Percentiles rank a stretch among this genome's conserved stretches.
Conservation (phyloP, 2,113 vertebrate species). For the Callionymus lyra region DNA sequence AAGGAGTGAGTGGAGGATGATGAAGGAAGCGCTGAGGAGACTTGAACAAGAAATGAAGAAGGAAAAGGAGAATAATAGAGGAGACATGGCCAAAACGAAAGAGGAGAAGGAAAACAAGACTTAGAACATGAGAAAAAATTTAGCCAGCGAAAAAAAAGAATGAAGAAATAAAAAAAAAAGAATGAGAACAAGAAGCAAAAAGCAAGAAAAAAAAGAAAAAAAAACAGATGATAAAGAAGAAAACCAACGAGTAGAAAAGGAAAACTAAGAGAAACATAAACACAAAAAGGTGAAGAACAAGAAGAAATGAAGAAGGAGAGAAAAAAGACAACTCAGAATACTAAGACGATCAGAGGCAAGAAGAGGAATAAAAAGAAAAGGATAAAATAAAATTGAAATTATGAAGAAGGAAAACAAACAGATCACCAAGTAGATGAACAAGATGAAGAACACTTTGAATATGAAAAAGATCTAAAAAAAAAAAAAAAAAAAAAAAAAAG, state of each 20-base stretch:
- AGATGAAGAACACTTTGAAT: no score
- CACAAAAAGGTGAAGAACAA: not conserved
- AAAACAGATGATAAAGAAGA: not conserved
- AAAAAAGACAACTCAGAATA: not conserved
- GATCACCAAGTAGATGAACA: no score
- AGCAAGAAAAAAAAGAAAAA: not conserved
- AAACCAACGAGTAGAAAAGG: not conserved
- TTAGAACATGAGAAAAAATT: not conserved
- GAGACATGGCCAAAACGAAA: not conserved
- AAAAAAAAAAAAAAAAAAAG: no score
- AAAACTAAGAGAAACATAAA: not conserved
- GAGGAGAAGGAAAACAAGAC: not conserved
- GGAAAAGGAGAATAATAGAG: not conserved
- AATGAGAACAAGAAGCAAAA: not conserved
- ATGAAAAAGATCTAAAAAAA: no score
- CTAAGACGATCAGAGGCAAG: no score
- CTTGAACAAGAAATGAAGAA: not conserved
- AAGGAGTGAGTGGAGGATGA: no score
- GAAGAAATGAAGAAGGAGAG: not conserved
- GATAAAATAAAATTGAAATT: no score
- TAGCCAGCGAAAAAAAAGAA: no score
- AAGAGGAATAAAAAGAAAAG: no score
- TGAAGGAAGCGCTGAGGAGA: conserved; percentile 1
- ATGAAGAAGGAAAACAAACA: no score
- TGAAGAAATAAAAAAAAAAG: not conserved